These are phyloP conservation scores for Gnatocerus cornutus DNA, from an alignment of 2,888 invertebrate species.

Conservation along the genomic window DNA sequence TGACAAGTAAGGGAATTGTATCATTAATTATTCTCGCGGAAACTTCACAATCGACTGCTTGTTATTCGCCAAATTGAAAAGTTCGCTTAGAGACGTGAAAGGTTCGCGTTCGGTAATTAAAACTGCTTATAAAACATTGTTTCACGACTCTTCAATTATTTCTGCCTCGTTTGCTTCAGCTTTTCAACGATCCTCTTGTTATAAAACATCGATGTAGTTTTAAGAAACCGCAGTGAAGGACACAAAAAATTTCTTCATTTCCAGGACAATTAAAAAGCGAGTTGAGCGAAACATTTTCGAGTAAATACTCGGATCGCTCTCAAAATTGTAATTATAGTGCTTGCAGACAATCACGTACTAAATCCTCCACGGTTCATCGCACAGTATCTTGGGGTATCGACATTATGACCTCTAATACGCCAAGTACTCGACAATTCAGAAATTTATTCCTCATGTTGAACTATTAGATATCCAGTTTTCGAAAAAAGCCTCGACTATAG, in stretches of 20 bases:
- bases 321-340: constrained; percentile 35
- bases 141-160: constrained; percentile 39
- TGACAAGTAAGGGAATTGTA: constrained; percentile 64
- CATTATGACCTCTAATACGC: constrained; percentile 41
- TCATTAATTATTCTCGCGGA: constrained; percentile 61
- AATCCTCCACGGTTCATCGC: constrained; percentile 45
- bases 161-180: constrained; percentile 31
- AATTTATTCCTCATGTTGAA: constrained; percentile 24
- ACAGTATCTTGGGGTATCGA: constrained; percentile 41
- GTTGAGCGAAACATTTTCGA: constrained; percentile 9
- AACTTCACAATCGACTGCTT: constrained; percentile 48
- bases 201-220: constrained; percentile 21
- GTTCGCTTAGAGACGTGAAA: constrained; percentile 43
- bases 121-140: constrained; percentile 40
- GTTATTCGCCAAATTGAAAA: constrained; percentile 47
- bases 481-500: neutral
- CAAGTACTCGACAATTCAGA: constrained; percentile 36
- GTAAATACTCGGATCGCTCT: constrained; percentile 12
- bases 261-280: constrained; percentile 18
- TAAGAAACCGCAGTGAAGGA: constrained; percentile 19
- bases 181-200: constrained; percentile 11
- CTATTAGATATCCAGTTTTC: neutral
- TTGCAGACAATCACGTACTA: constrained; percentile 37
- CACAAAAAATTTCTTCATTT: constrained; percentile 3
- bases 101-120: constrained; percentile 45